These are phyloP conservation scores for Zoanthus sociatus DNA, from an alignment of 92 coral and sea anemone species.

Conservation along the genomic window DNA sequence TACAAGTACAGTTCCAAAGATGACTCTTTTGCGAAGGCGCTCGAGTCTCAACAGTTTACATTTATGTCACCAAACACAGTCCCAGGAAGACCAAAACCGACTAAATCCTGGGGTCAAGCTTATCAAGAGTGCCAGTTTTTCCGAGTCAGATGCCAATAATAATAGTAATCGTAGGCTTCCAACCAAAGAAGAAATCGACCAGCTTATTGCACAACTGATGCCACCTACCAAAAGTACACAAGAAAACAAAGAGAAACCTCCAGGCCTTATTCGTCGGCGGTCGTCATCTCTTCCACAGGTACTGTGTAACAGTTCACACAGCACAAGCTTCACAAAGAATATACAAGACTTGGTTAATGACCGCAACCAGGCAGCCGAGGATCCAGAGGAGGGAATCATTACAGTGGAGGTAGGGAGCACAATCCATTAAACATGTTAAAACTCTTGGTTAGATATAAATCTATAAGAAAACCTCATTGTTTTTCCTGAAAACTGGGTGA, in stretches of 20 bases:
- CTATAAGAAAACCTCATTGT: no score
- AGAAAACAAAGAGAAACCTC: conserved; percentile 53
- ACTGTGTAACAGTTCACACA: not conserved
- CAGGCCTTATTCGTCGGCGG: conserved; percentile 69
- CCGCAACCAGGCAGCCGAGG: conserved; percentile 76
- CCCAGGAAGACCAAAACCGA: conserved; percentile 18
- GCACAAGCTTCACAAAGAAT: conserved; percentile 59
- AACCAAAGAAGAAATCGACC: conserved; percentile 35
- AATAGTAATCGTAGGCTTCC: conserved; percentile 25
- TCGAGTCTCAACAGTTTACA: not conserved
- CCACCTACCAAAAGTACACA: conserved; percentile 1
- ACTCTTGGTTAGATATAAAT: no score
- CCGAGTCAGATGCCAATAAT: conserved; percentile 33
- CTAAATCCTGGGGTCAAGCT: conserved; percentile 40
- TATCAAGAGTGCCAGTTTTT: conserved; percentile 68
- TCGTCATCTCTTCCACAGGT: conserved; percentile 86
- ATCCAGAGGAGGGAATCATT: conserved; percentile 87
- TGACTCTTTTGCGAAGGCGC: conserved; percentile 15
- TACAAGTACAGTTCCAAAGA: not conserved
- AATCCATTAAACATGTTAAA: no score
- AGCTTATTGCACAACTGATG: conserved; percentile 29
- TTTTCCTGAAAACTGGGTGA: no score
- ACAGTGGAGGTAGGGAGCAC: conserved; percentile 83
- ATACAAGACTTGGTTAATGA: conserved; percentile 81
- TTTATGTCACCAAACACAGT: not conserved